Percentiles rank a stretch among this genome's conserved stretches.
These are phyloP conservation scores for Thecophora atra DNA, from an alignment of 2,888 invertebrate species.

Conservation along the genomic window DNA sequence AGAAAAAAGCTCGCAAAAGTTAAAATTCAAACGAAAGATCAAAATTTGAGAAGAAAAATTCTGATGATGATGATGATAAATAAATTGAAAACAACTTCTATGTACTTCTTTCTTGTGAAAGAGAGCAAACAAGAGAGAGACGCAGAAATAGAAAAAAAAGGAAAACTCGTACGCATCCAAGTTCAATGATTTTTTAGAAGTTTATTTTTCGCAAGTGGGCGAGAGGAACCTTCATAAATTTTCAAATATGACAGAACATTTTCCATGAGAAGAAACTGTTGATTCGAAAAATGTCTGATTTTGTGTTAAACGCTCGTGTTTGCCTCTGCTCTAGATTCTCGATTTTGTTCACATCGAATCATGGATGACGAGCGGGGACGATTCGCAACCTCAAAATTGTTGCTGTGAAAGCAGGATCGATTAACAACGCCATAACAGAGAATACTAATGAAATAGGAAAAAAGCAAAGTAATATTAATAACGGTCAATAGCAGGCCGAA, in stretches of 20 bases:
- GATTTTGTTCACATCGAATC: no score
- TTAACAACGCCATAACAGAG: no score
- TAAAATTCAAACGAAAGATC: conserved; percentile 11
- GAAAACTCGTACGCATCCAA: conserved; percentile 16
- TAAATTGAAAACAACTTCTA: not conserved
- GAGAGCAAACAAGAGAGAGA: not conserved
- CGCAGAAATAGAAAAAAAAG: not conserved
- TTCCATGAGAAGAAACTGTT: conserved; percentile 18
- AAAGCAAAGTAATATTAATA: no score
- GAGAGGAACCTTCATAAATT: conserved; percentile 17
- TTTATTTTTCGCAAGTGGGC: conserved; percentile 16
- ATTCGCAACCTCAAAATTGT: not conserved
- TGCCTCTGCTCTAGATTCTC: no score
- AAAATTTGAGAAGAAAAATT: not conserved
- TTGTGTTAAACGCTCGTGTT: conserved; percentile 3
- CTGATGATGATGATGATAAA: no score
- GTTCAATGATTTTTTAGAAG: conserved; percentile 32
- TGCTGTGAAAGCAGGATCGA: not conserved
- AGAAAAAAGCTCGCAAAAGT: conserved; percentile 14
- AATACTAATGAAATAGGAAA: no score
- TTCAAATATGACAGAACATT: conserved; percentile 16
- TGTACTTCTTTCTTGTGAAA: not conserved
- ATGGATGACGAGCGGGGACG: not conserved
- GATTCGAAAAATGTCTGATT: not conserved
- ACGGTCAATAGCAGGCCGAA: no score